These are phyloP conservation scores for Heterohyrax brucei DNA, from an alignment of 2,797 vertebrate genomes.

Conservation along the genomic window DNA sequence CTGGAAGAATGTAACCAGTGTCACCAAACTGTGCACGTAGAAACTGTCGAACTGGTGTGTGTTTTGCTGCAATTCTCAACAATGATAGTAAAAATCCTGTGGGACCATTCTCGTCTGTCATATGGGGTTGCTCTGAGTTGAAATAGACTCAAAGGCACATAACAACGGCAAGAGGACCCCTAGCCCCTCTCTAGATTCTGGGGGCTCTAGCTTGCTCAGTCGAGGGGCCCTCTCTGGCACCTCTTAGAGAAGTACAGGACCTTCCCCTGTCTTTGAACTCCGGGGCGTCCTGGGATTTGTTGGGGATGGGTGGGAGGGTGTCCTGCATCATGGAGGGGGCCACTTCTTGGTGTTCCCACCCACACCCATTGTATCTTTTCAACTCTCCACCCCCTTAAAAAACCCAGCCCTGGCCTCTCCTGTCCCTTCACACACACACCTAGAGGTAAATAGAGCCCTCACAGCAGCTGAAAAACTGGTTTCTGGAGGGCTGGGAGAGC, in stretches of 20 bases:
- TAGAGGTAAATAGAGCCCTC: background rate
- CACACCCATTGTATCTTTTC: background rate
- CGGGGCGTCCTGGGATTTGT: background rate
- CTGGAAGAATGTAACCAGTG: too few species aligned
- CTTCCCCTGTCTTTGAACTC: background rate
- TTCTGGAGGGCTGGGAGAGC: background rate
- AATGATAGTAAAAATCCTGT: too few species aligned
- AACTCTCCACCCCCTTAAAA: too few species aligned
- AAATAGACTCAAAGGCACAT: too few species aligned
- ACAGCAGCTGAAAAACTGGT: background rate
- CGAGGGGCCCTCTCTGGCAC: background rate
- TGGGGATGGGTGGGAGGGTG: background rate
- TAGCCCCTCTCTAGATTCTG: background rate
- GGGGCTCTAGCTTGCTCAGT: background rate
- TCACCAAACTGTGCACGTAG: too few species aligned
- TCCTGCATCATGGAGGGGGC: background rate
- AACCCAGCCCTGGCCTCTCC: background rate
- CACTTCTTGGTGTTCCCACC: background rate
- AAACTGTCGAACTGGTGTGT: too few species aligned
- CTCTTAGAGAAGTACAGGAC: rapidly evolving
- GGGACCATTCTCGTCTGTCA: background rate
- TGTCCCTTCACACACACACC: background rate
- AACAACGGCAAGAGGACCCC: too few species aligned
- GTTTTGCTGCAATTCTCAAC: too few species aligned
- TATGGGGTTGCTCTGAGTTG: background rate